Conservation (phyloP, 2,113 vertebrate species). For the Eidolon helvum region DNA sequence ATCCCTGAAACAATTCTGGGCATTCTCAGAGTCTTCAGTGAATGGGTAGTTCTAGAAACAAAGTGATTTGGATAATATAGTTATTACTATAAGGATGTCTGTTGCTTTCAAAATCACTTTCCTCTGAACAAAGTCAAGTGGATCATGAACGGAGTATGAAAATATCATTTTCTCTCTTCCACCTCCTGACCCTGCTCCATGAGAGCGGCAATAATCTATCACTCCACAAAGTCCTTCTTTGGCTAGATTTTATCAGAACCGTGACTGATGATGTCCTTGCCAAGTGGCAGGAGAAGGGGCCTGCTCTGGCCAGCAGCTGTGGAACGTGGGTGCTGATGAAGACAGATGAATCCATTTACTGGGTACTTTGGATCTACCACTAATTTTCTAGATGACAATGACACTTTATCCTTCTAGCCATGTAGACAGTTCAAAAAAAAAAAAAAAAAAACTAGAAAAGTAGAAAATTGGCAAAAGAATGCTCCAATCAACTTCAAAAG, state of each 20-base stretch:
- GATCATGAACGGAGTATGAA: slow-evolving; percentile 59
- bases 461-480: background rate
- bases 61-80: slow-evolving; percentile 21
- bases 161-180: slow-evolving; percentile 57
- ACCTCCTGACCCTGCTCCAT: slow-evolving; percentile 16
- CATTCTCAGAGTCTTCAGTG: background rate
- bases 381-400: slow-evolving; percentile 65
- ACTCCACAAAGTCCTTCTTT: slow-evolving; percentile 25
- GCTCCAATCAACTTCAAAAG: background rate
- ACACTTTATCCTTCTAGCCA: slow-evolving; percentile 50
- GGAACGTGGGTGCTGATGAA: slow-evolving; percentile 27
- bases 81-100: slow-evolving; percentile 36
- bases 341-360: slow-evolving; percentile 48
- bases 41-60: slow-evolving; percentile 20
- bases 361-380: slow-evolving; percentile 42
- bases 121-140: slow-evolving; percentile 71
- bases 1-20: background rate
- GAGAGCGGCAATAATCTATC: slow-evolving; percentile 24
- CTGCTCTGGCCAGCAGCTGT: slow-evolving; percentile 30
- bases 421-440: background rate
- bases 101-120: slow-evolving; percentile 56
- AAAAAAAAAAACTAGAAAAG: slow-evolving; percentile 14
- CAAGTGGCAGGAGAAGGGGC: slow-evolving; percentile 60
- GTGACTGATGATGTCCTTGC: slow-evolving; percentile 53
- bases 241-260: slow-evolving; percentile 29